Evolutionary conservation across 2,888 invertebrate genomes (phyloP), one percentile per base, ranked within the genome.

Genomic region (Eurytoma adleriae): DNA sequence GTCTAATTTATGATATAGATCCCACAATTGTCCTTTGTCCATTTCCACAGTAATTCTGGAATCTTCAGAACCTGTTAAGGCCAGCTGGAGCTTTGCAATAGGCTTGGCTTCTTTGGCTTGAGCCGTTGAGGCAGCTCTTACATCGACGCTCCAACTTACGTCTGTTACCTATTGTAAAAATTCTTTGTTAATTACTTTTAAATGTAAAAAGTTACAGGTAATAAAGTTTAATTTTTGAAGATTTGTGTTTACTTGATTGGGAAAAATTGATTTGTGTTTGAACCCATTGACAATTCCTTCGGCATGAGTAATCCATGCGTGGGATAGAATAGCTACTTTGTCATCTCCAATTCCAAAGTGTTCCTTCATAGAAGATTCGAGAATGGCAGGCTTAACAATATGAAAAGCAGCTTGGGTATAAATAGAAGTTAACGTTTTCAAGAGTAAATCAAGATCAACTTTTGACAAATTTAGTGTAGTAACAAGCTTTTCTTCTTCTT

Each of bases 101-200:
- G 89, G 86, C 68, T 85, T 85, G 2, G 84, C 85, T 72, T 88
- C 87, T 81, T 87, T 87, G 18, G 86, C 84, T 27, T 85, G 70
- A 62, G 85, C 83, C 48, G 88, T 86, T 10, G 90, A 90, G 1
- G 89, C 86, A n/a, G 88, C 86, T 83, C 85, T 86, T 24, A 90
- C 81, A 80, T 89, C 88, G 14, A 90, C 82, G 62, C 83, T 85
- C 89, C 89, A 90, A 79, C 88, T 86, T 10, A 90, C 84, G 52
- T 87, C 87, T 64, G 86, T 86, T 1, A 90, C 86, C 82, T 83
- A 20, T 27, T 14, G 86, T 14, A 86, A 27, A 27, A 71, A 79
- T 40, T 10, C 10, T 7, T 40, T 40, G 40, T 40, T 40, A 40
- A n/a, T 18, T 12, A 68, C 61, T 66, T 69, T 27, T 68, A 68